Percentiles rank a stretch among this genome's conserved stretches.
Conservation (phyloP, 2,113 vertebrate genomes). For the Crotalus viridis region DNA sequence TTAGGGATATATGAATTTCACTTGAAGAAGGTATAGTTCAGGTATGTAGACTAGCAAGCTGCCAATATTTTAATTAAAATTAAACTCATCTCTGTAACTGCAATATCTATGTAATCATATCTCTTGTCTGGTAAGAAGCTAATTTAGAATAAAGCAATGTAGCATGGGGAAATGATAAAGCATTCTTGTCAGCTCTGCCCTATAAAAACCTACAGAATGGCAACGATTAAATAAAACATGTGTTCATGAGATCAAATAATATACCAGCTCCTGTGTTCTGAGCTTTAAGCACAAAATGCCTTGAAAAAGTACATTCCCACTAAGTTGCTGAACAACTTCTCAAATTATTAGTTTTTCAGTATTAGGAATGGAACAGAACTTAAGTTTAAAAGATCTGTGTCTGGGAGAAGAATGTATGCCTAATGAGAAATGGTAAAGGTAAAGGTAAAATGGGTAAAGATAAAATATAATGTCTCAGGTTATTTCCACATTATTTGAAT, state of each 20-base stretch:
- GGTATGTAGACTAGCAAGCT: not conserved
- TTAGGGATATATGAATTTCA: slow-evolving; percentile 18
- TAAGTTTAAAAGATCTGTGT: slow-evolving; percentile 30
- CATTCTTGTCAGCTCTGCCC: not conserved
- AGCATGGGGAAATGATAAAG: slow-evolving; percentile 40
- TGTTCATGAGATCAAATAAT: slow-evolving; percentile 41
- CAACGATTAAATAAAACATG: slow-evolving; percentile 40
- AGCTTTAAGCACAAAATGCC: slow-evolving; percentile 51
- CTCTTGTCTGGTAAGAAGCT: not conserved
- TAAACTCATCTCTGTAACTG: slow-evolving; percentile 21
- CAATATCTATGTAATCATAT: not conserved
- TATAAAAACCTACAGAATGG: slow-evolving; percentile 45
- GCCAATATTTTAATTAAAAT: slow-evolving; percentile 37
- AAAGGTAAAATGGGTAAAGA: not conserved
- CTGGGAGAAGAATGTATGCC: slow-evolving; percentile 5
- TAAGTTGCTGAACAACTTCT: slow-evolving; percentile 36
- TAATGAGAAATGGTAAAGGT: not conserved
- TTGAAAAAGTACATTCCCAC: slow-evolving; percentile 33
- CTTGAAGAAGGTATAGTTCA: not conserved
- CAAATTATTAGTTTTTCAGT: slow-evolving; percentile 12
- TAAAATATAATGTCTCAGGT: not conserved
- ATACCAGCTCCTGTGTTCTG: slow-evolving; percentile 36
- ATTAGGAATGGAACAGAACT: not conserved
- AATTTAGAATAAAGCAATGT: slow-evolving; percentile 40
- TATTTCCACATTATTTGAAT: not conserved